Evolutionary conservation across 2,888 invertebrate genomes (phyloP), one percentile per base, ranked within the genome.

Genomic region (Dynastes maya): DNA sequence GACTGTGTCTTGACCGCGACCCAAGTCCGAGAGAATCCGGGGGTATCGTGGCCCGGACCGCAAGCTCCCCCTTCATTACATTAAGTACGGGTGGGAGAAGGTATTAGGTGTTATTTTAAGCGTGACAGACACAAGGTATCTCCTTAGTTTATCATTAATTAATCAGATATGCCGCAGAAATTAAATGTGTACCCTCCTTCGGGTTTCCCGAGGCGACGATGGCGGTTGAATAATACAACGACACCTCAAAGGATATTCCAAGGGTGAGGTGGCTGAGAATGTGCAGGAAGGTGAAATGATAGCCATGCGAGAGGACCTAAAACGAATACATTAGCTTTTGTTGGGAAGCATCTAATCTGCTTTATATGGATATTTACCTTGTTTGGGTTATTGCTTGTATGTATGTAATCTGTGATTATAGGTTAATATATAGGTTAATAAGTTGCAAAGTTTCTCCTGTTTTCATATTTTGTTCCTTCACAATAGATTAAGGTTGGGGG

Each of bases 1-100:
- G 55, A 22, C 22, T 8, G 82, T 84, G 83, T 84, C 84, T 86
- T 86, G 86, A 87, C 86, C 55, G 55, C 55, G 55, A 58, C 22
- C 86, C 83, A 81, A 82, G 84, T 83, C 85, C 85, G 84, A 81
- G 82, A 82, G 16, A 16, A 5, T 4, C 22, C 55, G 49, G 29
- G 79, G 75, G 78, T 67, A 72, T 77, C 79, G 75, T 80, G 81
- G 80, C 80, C 78, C 29, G n/a, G 65, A 80, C 79, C 79, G 77
- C 77, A 70, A 70, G 40, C 55, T 27, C 68, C 58, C 40, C 40
- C 40, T 37, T 77, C 77, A 77, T 77, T 68, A 68, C 68, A 61
- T 67, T 77, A 77, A 77, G 55, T 22, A 58, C 49, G 68, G 58
- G 40, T 32, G 13, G 64, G n/a, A 37, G 9, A 22, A 1, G 37